phyloP scores from a whole-genome alignment of 2,797 vertebrate genomes.

The Lepilemur septentrionalis region DNA sequence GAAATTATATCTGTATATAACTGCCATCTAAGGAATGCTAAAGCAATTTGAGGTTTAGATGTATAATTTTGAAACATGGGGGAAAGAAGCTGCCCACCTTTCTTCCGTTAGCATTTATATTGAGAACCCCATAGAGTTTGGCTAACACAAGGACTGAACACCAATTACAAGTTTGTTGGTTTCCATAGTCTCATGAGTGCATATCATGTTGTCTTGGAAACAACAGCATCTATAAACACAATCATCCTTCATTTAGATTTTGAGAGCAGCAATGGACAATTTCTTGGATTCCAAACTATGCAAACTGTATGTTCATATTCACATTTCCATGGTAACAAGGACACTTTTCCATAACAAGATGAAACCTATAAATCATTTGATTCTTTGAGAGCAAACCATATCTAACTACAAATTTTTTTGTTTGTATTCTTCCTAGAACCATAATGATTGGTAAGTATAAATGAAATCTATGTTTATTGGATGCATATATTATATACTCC shows the following conservation, averaged over 20 bases:
- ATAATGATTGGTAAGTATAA: background rate
- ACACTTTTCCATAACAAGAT: conserved; percentile 11
- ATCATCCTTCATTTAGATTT: conserved; percentile 1
- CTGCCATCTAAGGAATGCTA: background rate
- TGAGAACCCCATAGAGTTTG: conserved; percentile 8
- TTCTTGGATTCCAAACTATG: conserved; percentile 6
- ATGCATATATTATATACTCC: background rate
- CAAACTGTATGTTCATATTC: background rate
- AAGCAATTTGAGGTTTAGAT: background rate
- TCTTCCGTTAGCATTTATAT: conserved; percentile 57
- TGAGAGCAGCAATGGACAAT: background rate
- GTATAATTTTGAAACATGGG: background rate
- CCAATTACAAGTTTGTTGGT: conserved; percentile 23
- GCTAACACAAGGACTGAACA: background rate
- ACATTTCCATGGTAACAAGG: conserved; percentile 7
- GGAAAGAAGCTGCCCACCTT: background rate
- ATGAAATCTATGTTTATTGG: background rate
- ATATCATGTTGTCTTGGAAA: conserved; percentile 60
- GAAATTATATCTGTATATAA: background rate
- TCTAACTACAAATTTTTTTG: background rate
- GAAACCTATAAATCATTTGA: conserved; percentile 16
- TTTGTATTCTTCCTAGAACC: background rate
- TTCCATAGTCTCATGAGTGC: background rate
- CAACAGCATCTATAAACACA: conserved; percentile 14
- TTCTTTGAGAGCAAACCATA: background rate